Evolutionary conservation across 2,797 vertebrate species (phyloP), one percentile per base, ranked within the genome.

Genomic region (Carapus acus): DNA sequence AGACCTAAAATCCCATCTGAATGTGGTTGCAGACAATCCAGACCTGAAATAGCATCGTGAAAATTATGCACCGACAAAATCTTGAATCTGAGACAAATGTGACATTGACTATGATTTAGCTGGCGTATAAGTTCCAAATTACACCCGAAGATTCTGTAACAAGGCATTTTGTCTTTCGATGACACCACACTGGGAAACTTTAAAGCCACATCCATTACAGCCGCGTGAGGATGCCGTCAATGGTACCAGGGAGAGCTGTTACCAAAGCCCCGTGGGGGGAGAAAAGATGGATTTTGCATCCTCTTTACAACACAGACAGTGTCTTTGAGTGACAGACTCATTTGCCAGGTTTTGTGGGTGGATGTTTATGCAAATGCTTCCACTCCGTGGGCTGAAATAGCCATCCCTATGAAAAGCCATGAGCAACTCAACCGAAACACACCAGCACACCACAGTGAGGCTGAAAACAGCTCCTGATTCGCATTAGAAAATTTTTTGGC

Each of bases 321-420:
- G 65, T 69, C 58, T 78, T 68, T 85, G 83, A 88, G 72, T 85
- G 86, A 87, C 86, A 87, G 81, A 81, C 72, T 86, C 83, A 87
- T 87, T 88, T 87, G 77, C 83, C 79, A 74, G 72, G 73, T 83
- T 84, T 84, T 81, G 86, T 83, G 80, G 81, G 76, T 75, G 24
- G 83, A 86, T 88, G 85, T 86, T 87, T 84, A 88, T 86, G 83
- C 76, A 87, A 87, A 88, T 87, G 79, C 54, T n/a, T 85, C 73
- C 73, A 71, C 72, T 76, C 71, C 62, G 71, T 77, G 77, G 76
- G 74, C 73, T 83, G 81, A 82, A 85, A 87, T 85, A 85, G 85
- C 77, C 78, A 73, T 77, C 61, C n/a, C 70, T 64, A 59, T 78
- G 80, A 86, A 80, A 79, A 78, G 70, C 78, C 80, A 77, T 69